A percentile compares a stretch with the other conserved stretches of the same genome.
phyloP scores from a whole-genome alignment of 2,888 invertebrate species.

The Eupithecia dodoneata region DNA sequence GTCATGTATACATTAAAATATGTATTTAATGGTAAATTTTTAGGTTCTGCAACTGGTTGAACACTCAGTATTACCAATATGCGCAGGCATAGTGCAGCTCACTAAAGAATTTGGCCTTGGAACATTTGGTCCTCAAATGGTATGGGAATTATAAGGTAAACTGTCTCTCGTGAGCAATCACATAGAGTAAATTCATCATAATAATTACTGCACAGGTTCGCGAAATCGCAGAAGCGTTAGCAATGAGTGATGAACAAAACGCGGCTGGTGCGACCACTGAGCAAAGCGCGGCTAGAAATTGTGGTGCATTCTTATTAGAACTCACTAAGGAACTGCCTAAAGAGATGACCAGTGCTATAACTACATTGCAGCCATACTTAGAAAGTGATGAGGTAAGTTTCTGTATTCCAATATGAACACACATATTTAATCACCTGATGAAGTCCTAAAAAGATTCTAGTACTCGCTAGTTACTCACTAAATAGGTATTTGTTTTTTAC shows the following conservation, averaged over 20 bases:
- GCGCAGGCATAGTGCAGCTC: constrained; percentile 88
- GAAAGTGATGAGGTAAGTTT: constrained; percentile 82
- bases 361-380: constrained; percentile 85
- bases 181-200: not conserved
- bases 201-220: constrained; percentile 67
- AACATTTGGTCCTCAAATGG: constrained; percentile 89
- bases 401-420: not conserved
- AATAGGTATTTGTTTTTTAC: constrained; percentile 23
- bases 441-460: not conserved
- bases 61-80: constrained; percentile 87
- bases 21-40: constrained; percentile 41
- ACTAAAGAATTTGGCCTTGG: constrained; percentile 87
- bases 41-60: constrained; percentile 91
- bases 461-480: not conserved
- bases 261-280: constrained; percentile 68
- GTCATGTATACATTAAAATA: not conserved
- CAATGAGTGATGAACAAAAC: constrained; percentile 75
- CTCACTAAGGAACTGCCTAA: constrained; percentile 85
- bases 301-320: constrained; percentile 85
- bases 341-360: constrained; percentile 84
- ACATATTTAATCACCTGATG: not conserved
- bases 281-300: constrained; percentile 73
- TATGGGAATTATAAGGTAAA: constrained; percentile 43
- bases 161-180: not conserved
- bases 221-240: constrained; percentile 89